Evolutionary conservation across 2,797 vertebrate genomes (phyloP), one percentile per base, ranked within the genome.

Genomic region (Peromyscus melanophrys): DNA sequence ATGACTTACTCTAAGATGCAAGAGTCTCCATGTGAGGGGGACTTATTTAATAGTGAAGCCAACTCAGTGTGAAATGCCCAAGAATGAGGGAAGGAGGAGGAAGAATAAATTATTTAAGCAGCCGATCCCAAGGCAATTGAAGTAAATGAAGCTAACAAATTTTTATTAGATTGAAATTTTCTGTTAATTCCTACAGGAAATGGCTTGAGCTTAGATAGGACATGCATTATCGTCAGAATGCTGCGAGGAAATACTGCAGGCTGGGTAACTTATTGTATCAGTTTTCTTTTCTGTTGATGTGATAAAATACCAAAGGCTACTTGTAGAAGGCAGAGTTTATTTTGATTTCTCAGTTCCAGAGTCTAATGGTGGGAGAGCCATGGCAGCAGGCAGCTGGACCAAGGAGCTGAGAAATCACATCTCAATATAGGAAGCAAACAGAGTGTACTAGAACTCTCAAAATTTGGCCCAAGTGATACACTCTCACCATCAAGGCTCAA

Each of bases 41-140:
- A n/a, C 61, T 84, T 91, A 80, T 49, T 87, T 78, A 96, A 59
- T 65, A 19, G 9, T 61, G 49, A 95, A 90, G n/a, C 0, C 23
- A 49, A 89, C 49, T 65, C 25, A 65, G 40, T 55, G 55, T 13
- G 57, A 88, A 71, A 80, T 85, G 82, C 29, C 10, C 12, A 65
- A 92, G 59, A 46, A 67, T 49, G 75, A 52, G 16, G 55, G 25
- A 91, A 43, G 17, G 10, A 61, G 55, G 31, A 5, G 27, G n/a
- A 23, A 6, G 29, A 10, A 49, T 29, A 57, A 82, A 43, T 87
- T 92, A 34, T 71, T 34, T 86, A 83, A 85, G 37, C 29, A 83
- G 49, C 19, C 90, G 37, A 73, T 37, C 16, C 49, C 81, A 49
- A 27, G 21, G 55, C 0, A 25, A 59, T 37, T 86, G 37, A 93